Percentiles rank a stretch among this genome's conserved stretches.
Evolutionary conservation across 2,797 vertebrate species (phyloP).

Genomic region (Poeciliopsis gracilis): DNA sequence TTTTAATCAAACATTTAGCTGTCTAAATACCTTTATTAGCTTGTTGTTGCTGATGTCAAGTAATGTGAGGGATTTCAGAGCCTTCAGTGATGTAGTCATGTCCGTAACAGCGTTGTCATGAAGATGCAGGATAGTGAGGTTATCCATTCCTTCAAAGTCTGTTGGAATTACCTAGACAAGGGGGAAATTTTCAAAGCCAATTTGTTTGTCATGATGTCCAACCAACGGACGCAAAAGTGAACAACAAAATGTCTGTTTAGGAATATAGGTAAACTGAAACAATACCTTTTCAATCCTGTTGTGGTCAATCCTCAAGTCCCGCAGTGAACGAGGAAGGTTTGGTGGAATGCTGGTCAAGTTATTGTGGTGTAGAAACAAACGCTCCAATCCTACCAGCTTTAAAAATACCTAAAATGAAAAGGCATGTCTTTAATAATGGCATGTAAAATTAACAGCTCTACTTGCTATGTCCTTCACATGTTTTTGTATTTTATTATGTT

Average conservation of each 20-base stretch:
- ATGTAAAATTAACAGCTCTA: not conserved
- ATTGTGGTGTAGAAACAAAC: constrained; percentile 94
- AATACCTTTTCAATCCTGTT: constrained; percentile 88
- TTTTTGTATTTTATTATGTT: not conserved
- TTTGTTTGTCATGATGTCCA: constrained; percentile 1
- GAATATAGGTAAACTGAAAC: not conserved
- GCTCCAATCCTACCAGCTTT: constrained; percentile 85
- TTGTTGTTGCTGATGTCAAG: constrained; percentile 92
- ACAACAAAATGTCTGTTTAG: not conserved
- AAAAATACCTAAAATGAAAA: constrained; percentile 80
- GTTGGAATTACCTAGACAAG: constrained; percentile 79
- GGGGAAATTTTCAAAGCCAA: not conserved
- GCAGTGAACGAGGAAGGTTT: constrained; percentile 86
- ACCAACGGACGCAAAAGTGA: not conserved
- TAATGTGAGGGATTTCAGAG: constrained; percentile 87
- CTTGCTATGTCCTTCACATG: not conserved
- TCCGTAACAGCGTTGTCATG: constrained; percentile 90
- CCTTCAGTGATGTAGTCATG: constrained; percentile 83
- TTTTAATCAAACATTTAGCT: not conserved
- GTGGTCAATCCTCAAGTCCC: constrained; percentile 88
- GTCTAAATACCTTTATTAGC: constrained; percentile 78
- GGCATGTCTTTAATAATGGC: not conserved
- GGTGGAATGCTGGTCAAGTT: constrained; percentile 88
- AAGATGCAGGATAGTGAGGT: constrained; percentile 91
- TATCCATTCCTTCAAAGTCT: constrained; percentile 89